Evolutionary conservation across 2,888 invertebrate species (phyloP).

Genomic region (Ophion slaviceki): DNA sequence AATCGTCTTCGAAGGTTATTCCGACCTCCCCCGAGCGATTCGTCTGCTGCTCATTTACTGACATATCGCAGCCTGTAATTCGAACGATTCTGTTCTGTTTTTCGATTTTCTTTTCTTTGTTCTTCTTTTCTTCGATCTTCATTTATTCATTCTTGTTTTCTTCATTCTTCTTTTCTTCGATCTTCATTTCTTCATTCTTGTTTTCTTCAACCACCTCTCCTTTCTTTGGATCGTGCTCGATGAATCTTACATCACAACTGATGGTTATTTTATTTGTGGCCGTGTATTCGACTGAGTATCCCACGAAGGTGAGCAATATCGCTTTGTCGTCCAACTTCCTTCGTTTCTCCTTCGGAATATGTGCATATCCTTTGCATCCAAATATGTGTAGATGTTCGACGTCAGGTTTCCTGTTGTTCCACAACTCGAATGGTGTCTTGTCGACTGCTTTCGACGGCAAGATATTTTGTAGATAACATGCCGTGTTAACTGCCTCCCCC

Average conservation of each 20-base stretch:
- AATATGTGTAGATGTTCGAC: slow-evolving; percentile 63
- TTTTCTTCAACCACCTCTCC: background rate
- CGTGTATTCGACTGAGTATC: slow-evolving; percentile 57
- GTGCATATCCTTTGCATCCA: slow-evolving; percentile 59
- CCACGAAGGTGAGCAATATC: slow-evolving; percentile 54
- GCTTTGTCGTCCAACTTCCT: slow-evolving; percentile 64
- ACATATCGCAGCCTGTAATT: background rate
- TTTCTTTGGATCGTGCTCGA: background rate
- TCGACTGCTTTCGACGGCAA: too few relatives aligned
- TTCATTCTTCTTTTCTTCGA: too few relatives aligned
- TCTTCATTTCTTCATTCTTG: background rate
- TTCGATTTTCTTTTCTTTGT: background rate
- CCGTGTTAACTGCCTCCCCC: slow-evolving; percentile 57
- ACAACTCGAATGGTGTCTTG: slow-evolving; percentile 63
- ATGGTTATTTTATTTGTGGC: slow-evolving; percentile 55
- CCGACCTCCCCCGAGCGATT: slow-evolving; percentile 6
- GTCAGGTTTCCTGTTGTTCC: slow-evolving; percentile 59
- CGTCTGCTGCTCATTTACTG: background rate
- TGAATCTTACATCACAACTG: slow-evolving; percentile 63
- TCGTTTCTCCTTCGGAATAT: slow-evolving; percentile 58
- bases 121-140: too few relatives aligned
- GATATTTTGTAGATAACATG: too few relatives aligned
- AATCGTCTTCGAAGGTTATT: slow-evolving; percentile 25
- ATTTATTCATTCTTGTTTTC: too few relatives aligned
- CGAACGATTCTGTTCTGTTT: background rate